Conservation (phyloP, 2,797 vertebrate genomes). For the Aratinga solstitialis region DNA sequence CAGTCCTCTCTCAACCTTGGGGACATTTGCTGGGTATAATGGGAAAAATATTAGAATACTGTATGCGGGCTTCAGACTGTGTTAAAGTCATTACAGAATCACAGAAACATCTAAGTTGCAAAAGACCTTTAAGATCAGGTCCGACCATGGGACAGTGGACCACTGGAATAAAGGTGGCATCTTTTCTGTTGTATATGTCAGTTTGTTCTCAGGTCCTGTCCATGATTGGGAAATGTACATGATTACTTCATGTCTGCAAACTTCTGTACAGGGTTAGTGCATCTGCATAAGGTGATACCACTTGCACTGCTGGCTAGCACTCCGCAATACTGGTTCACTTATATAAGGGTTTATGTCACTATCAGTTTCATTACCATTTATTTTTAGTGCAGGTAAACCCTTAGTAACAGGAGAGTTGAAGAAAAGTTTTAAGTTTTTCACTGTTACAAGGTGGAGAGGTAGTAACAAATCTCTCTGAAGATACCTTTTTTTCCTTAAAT, state of each 20-base stretch:
- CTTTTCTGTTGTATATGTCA: not conserved
- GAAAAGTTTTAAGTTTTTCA: not conserved
- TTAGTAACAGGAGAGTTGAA: not conserved
- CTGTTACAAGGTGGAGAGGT: not conserved
- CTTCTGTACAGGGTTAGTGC: not conserved
- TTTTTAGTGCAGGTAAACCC: not conserved
- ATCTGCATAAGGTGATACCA: not conserved
- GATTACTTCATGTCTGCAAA: not conserved
- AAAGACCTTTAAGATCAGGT: not conserved
- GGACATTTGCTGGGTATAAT: not conserved
- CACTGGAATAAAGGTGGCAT: not conserved
- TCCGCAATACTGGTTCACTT: not conserved
- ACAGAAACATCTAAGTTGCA: not conserved
- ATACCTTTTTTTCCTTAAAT: not conserved
- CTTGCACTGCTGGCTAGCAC: not conserved
- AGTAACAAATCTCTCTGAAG: not conserved
- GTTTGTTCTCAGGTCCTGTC: not conserved
- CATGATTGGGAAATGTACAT: not conserved
- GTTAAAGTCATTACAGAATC: not conserved
- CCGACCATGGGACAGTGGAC: accelerated
- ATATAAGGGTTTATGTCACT: not conserved
- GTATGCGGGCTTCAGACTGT: not conserved
- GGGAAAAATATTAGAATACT: not conserved
- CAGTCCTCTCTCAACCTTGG: not conserved
- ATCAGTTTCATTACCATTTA: not conserved